Base-by-base conservation (phyloP, 2,797 vertebrate species). In the Loris lydekkerianus region DNA sequence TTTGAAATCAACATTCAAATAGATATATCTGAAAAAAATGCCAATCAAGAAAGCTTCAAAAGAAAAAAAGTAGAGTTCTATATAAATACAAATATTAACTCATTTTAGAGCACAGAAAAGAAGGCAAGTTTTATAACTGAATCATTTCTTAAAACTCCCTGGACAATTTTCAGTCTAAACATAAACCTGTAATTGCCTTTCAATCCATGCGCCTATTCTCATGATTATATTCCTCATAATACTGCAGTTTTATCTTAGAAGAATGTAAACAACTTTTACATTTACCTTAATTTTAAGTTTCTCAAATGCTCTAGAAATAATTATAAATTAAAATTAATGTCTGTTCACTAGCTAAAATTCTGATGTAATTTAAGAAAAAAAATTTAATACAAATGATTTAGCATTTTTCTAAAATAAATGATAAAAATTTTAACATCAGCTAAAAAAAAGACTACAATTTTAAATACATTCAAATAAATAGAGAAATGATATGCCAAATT, bases 251-350 rank as follows among this genome's bases (percentile, higher is more conserved):
- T 70, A 46, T 67, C 29, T 65, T 60, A 27, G 58, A 95, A 70
- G 29, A 63, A 89, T 31, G 2, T 21, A 91, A 96, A 46, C 9
- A 75, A 75, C 69, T 92, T 90, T 70, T 70, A 88, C 14, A 76
- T 37, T 31, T 23, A 61, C 60, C n/a, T 61, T 81, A 91, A 87
- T 72, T 89, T 93, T 34, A 37, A 77, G 20, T 46, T 93, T 97
- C 60, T 86, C 82, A n/a, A 95, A 87, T 80, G 15, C 4, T 94
- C 5, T 58, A 96, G 46, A 95, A 87, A 96, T 37, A 93, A 61
- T 76, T 75, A 63, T 89, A 96, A 89, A 34, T 95, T 73, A 85
- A 4, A 43, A 86, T 77, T 78, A 92, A 46, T 94, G 8, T 53
- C 7, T 91, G 86, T 61, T 77, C 53, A 76, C 18, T 83, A 90